Percentiles rank a stretch among this genome's conserved stretches.
Conservation (phyloP, 2,888 invertebrate genomes). For the Beris morrisii region DNA sequence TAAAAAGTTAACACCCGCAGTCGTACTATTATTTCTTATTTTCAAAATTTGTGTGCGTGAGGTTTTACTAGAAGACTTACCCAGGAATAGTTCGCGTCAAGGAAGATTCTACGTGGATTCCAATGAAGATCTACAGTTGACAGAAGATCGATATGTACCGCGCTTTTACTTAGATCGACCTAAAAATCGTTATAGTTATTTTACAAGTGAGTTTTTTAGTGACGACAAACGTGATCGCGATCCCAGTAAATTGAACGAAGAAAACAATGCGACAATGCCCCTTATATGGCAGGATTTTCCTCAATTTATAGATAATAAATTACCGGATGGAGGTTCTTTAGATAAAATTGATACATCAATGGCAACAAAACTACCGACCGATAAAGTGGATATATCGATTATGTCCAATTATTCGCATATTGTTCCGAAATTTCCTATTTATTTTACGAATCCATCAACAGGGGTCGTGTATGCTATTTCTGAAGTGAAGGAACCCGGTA, state of each 20-base stretch:
- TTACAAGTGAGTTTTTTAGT: slow-evolving; percentile 12
- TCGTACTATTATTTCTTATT: no score
- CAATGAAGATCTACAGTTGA: slow-evolving; percentile 1
- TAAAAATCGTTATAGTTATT: slow-evolving; percentile 17
- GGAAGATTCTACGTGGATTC: slow-evolving; percentile 11
- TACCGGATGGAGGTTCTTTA: not conserved
- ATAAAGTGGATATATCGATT: not conserved
- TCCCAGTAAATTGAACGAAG: not conserved
- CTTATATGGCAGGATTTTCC: slow-evolving; percentile 24
- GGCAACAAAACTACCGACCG: not conserved
- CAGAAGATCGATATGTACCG: slow-evolving; percentile 10
- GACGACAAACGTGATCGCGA: not conserved
- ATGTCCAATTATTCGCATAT: slow-evolving; percentile 18
- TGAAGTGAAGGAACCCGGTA: slow-evolving; percentile 42
- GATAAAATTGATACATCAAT: not conserved
- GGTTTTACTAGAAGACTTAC: not conserved
- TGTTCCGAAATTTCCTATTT: slow-evolving; percentile 47
- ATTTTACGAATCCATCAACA: slow-evolving; percentile 52
- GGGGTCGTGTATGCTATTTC: slow-evolving; percentile 53
- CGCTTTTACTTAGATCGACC: slow-evolving; percentile 21
- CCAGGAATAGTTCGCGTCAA: not conserved
- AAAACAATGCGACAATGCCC: not conserved
- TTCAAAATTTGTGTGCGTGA: no score
- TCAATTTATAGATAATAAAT: slow-evolving; percentile 14
- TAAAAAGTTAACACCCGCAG: no score